phyloP scores from a whole-genome alignment of 2,888 invertebrate species.

The Lepidocyrtoides sp. region DNA sequence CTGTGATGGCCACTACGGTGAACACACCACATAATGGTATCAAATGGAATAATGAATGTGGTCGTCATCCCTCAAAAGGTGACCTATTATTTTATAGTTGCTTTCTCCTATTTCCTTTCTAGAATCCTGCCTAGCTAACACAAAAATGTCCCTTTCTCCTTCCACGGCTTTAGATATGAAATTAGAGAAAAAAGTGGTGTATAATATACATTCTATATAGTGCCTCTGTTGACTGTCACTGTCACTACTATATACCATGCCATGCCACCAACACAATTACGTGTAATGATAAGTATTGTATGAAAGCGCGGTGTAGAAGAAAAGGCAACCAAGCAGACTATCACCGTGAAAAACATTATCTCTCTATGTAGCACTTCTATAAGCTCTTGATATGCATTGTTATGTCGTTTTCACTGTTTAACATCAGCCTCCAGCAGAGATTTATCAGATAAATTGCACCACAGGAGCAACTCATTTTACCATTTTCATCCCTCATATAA shows the following conservation, averaged over 20 bases:
- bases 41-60: conserved; percentile 55
- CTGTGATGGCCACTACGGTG: not conserved
- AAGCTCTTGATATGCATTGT: conserved; percentile 7
- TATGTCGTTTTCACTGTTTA: conserved; percentile 52
- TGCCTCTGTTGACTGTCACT: no score
- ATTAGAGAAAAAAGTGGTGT: conserved; percentile 40
- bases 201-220: not conserved
- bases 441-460: conserved; percentile 74
- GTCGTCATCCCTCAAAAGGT: conserved; percentile 4
- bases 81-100: conserved; percentile 9
- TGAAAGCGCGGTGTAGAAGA: not conserved
- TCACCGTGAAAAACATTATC: conserved; percentile 68
- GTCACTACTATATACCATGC: not conserved
- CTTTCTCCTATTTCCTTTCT: conserved; percentile 45
- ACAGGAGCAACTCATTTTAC: conserved; percentile 68
- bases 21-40: conserved; percentile 15
- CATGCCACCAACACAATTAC: not conserved
- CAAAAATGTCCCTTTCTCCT: not conserved
- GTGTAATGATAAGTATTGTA: conserved; percentile 16
- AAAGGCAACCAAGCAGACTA: conserved; percentile 38
- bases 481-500: conserved; percentile 61
- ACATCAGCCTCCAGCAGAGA: conserved; percentile 64
- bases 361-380: conserved; percentile 29
- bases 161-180: conserved; percentile 47
- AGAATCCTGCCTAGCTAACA: not conserved